Conservation (phyloP, 2,888 invertebrate species). For the Agriopis leucophaearia region DNA sequence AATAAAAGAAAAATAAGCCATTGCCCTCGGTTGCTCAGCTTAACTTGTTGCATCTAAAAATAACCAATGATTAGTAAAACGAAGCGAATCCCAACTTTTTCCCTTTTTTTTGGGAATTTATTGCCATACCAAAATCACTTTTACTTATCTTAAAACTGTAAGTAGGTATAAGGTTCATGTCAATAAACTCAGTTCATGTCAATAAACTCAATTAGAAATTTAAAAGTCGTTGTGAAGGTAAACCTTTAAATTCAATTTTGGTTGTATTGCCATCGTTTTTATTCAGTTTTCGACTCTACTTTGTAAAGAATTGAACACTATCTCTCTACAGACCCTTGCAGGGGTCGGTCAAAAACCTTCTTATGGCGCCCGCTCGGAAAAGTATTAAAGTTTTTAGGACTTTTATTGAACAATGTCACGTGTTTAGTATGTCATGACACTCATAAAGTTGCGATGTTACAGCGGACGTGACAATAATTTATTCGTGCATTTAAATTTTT, state of each 20-base stretch:
- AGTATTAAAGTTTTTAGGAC: slow-evolving; percentile 15
- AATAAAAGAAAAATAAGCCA: slow-evolving; percentile 2
- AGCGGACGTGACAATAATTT: slow-evolving; percentile 18
- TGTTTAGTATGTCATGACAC: slow-evolving; percentile 30
- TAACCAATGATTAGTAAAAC: slow-evolving; percentile 9
- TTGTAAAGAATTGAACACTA: not conserved
- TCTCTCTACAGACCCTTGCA: slow-evolving; percentile 6
- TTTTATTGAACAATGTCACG: slow-evolving; percentile 22
- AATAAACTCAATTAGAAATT: slow-evolving; percentile 29
- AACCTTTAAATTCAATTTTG: slow-evolving; percentile 9
- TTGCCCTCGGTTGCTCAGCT: not conserved
- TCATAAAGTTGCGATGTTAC: slow-evolving; percentile 35
- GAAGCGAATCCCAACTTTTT: not conserved
- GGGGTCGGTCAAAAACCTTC: slow-evolving; percentile 41
- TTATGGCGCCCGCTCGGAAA: slow-evolving; percentile 21
- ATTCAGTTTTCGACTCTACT: slow-evolving; percentile 6
- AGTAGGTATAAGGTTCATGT: slow-evolving; percentile 1
- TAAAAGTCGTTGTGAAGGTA: slow-evolving; percentile 9
- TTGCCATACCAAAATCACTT: slow-evolving; percentile 25
- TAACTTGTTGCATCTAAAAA: slow-evolving; percentile 2
- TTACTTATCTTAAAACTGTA: slow-evolving; percentile 23
- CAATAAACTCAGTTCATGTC: not conserved
- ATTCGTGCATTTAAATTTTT: slow-evolving; percentile 12
- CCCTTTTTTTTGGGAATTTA: slow-evolving; percentile 19
- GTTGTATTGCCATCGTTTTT: not conserved